Evolutionary conservation across 2,113 vertebrate genomes (phyloP), one percentile per base, ranked within the genome.

Genomic region (Manacus vitellinus): DNA sequence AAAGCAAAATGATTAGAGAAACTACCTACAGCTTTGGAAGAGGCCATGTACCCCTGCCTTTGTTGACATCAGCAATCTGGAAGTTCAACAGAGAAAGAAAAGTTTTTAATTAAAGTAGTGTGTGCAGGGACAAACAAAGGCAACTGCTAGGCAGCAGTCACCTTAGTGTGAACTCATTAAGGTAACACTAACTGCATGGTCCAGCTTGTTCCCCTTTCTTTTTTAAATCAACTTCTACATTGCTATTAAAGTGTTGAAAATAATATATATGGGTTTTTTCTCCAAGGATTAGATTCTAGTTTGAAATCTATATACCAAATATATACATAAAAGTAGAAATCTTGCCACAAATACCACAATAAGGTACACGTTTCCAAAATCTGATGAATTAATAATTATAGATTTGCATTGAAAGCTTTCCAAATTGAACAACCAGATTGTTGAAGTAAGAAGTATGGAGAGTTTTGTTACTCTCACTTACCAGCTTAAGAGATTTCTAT

Each of bases 61-160:
- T 39, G 33, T 62, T 92, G 47, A 72, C 61, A 75, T 84, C 73
- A 89, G 80, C 91, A 85, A 91, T 86, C 92, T 87, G 65, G 61
- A 94, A 95, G 88, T 84, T 87, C 54, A 78, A 63, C 52, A 21
- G 80, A 96, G 20, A 77, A 87, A 79, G 33, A 41, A 28, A 63
- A 87, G 58, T 61, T 92, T 92, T 71, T 58, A 71, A 81, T 61
- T 51, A 68, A 59, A 71, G 6, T n/a, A 71, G n/a, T 4, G 33
- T 43, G 51, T 10, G 13, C 54, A 67, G 35, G 49, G 31, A 80
- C 68, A 71, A 82, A 79, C 46, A 72, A 67, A 91, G 44, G 56
- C 43, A 88, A 94, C 2, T 75, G 52, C 83, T 28, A 46, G 37
- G 39, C 65, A 72, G 52, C 70, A 77, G 23, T 61, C 20, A 1